A percentile compares a stretch with the other conserved stretches of the same genome.
These are phyloP conservation scores for Diplogasteroides magnus DNA, from an alignment of 1,140 invertebrate species.

Conservation along the genomic window DNA sequence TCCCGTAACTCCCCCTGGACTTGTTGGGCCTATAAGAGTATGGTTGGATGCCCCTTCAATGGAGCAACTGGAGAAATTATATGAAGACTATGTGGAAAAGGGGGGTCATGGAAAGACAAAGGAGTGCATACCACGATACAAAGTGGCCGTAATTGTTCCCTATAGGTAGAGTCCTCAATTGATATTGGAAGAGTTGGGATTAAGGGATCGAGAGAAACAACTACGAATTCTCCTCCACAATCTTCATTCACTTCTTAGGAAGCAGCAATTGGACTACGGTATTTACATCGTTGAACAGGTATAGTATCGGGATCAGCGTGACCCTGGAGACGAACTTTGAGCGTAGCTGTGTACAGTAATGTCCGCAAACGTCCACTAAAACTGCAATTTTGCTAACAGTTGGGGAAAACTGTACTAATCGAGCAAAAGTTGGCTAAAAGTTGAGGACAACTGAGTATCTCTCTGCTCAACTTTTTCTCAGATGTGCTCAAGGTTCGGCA, in stretches of 20 bases:
- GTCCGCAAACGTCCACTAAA: no score
- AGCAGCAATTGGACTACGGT: slow-evolving; percentile 72
- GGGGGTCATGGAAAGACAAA: slow-evolving; percentile 47
- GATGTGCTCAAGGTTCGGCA: no score
- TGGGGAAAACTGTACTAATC: no score
- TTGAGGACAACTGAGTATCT: no score
- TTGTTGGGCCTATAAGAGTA: slow-evolving; percentile 41
- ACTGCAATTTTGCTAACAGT: no score
- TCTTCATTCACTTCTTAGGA: slow-evolving; percentile 45
- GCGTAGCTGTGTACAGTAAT: no score
- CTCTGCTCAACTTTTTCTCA: no score
- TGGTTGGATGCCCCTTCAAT: slow-evolving; percentile 45
- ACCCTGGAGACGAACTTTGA: no score
- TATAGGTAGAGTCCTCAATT: slow-evolving; percentile 34
- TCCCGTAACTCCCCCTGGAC: slow-evolving; percentile 20
- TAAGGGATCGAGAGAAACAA: slow-evolving; percentile 40
- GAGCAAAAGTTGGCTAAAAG: no score
- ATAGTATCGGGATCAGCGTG: no score
- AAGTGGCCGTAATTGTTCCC: slow-evolving; percentile 48
- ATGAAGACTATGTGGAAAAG: slow-evolving; percentile 37
- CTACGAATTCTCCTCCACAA: slow-evolving; percentile 52
- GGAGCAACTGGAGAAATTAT: slow-evolving; percentile 37
- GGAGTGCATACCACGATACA: slow-evolving; percentile 40
- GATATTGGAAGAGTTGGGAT: background rate
- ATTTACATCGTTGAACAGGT: slow-evolving; percentile 77